A percentile compares a stretch with the other conserved stretches of the same genome.
These are phyloP conservation scores for Diprion similis DNA, from an alignment of 1,140 invertebrate genomes.

Conservation along the genomic window DNA sequence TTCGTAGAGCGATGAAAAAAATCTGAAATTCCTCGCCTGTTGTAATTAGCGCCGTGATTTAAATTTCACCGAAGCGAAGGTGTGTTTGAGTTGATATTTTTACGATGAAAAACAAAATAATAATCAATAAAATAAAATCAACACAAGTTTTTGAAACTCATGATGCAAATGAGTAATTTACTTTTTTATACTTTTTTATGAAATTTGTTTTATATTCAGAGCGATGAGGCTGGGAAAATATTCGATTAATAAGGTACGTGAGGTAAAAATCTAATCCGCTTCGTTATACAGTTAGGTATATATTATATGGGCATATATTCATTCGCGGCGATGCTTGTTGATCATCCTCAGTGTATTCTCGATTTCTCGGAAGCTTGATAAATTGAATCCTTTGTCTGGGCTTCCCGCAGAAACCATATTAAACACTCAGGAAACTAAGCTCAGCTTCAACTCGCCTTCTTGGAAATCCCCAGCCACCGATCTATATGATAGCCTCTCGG, in stretches of 20 bases:
- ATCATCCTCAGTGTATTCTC: background rate
- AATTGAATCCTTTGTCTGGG: constrained; percentile 4
- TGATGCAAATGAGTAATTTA: background rate
- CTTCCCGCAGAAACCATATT: constrained; percentile 5
- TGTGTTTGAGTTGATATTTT: background rate
- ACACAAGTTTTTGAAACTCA: no score
- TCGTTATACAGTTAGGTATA: no score
- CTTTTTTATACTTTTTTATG: background rate
- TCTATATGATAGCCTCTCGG: background rate
- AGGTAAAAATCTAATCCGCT: background rate
- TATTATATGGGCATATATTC: no score
- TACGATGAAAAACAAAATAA: background rate
- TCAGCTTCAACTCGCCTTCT: background rate
- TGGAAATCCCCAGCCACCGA: background rate
- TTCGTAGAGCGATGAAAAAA: background rate
- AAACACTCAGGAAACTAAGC: background rate
- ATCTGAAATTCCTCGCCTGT: background rate
- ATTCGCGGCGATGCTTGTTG: background rate
- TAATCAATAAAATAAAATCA: background rate
- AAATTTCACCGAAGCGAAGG: background rate
- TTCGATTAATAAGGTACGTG: background rate
- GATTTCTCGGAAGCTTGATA: background rate
- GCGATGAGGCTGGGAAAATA: background rate
- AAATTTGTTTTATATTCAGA: background rate
- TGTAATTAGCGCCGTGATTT: background rate